A percentile compares a stretch with the other conserved stretches of the same genome.
Evolutionary conservation across 1,140 invertebrate genomes (phyloP).

Genomic region (Drosophila subpulchrella): DNA sequence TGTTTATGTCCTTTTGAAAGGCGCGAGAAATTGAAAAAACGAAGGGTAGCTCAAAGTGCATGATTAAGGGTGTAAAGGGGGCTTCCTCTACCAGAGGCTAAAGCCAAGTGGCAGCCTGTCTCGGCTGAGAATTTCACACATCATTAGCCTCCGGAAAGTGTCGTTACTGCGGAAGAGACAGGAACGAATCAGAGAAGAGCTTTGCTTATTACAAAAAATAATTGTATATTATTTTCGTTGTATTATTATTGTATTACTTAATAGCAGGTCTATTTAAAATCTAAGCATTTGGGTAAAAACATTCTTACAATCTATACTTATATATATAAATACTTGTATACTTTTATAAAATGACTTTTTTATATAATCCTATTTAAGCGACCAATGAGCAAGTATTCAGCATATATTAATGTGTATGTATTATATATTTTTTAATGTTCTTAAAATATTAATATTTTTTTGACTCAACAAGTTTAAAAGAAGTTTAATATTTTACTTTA

Average conservation of each 20-base stretch:
- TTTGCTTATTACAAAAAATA: not conserved
- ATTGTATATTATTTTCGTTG: not conserved
- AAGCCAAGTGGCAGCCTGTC: conserved; percentile 55
- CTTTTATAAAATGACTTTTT: no score
- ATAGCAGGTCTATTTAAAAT: not conserved
- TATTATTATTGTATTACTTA: not conserved
- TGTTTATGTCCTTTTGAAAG: conserved; percentile 61
- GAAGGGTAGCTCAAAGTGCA: conserved; percentile 1
- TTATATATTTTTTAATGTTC: no score
- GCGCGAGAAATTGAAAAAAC: conserved; percentile 71
- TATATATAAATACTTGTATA: no score
- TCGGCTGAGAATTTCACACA: conserved; percentile 64
- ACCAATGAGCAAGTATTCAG: no score
- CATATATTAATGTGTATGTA: no score
- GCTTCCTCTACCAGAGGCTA: conserved; percentile 4
- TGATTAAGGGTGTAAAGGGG: conserved; percentile 7
- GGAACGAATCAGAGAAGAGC: conserved; percentile 1
- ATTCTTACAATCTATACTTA: no score
- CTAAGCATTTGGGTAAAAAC: no score
- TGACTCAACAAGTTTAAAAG: no score
- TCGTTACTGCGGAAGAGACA: not conserved
- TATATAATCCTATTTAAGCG: no score
- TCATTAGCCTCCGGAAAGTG: conserved; percentile 55
- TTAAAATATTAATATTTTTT: no score
- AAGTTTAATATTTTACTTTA: no score